phyloP scores from a whole-genome alignment of 2,797 vertebrate species.

The Myoxocephalus aenaeus region DNA sequence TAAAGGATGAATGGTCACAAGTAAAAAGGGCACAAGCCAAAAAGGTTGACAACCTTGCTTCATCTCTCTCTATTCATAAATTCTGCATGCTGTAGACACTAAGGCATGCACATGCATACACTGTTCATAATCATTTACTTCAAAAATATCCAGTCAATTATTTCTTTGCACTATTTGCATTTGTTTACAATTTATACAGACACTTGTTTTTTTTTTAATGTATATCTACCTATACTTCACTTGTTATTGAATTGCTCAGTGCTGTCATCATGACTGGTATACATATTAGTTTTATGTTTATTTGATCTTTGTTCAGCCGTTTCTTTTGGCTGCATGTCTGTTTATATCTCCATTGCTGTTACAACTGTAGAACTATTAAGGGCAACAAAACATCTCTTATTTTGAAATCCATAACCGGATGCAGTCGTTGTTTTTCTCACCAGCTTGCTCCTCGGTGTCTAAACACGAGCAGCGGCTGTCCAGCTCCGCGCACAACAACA shows the following conservation, averaged over 20 bases:
- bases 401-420: conserved; percentile 61
- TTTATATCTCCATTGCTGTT: neutral
- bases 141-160: neutral
- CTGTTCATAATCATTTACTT: neutral
- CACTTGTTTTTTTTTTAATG: too few species aligned
- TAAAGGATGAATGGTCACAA: neutral
- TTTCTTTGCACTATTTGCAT: neutral
- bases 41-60: neutral
- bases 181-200: neutral
- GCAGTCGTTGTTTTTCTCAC: fast-evolving
- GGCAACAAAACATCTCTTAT: conserved; percentile 30
- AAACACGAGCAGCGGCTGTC: conserved; percentile 21
- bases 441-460: neutral
- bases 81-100: neutral
- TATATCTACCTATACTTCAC: neutral
- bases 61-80: neutral
- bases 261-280: neutral
- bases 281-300: fast-evolving
- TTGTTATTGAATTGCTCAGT: neutral
- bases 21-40: too few species aligned
- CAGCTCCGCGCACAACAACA: conserved; percentile 33
- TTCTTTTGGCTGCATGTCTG: neutral
- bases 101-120: neutral
- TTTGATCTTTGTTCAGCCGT: neutral
- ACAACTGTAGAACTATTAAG: neutral